phyloP scores from a whole-genome alignment of 2,113 vertebrate species.

The Notothenia coriiceps region DNA sequence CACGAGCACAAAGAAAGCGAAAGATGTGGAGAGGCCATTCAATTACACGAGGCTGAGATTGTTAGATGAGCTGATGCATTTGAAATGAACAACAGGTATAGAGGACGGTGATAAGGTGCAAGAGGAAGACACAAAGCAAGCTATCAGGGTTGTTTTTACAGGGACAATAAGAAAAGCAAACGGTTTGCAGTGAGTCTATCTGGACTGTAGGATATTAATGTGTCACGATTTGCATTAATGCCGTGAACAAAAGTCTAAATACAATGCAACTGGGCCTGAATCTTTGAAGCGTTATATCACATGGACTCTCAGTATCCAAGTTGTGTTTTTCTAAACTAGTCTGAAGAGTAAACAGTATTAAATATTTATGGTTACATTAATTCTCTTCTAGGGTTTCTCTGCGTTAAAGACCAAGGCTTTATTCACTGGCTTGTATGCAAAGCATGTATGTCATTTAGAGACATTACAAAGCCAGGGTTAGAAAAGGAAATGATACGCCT shows the following conservation, averaged over 20 bases:
- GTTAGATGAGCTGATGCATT: constrained; percentile 16
- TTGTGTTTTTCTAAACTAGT: constrained; percentile 10
- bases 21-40: constrained; percentile 5
- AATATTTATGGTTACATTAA: constrained; percentile 51
- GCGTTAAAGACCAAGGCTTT: constrained; percentile 23
- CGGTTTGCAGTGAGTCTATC: neutral
- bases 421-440: constrained; percentile 7
- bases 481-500: neutral
- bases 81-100: constrained; percentile 13
- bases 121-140: neutral
- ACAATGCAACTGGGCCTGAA: constrained; percentile 3
- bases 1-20: constrained; percentile 29
- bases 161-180: neutral
- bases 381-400: constrained; percentile 38
- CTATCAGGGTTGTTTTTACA: neutral
- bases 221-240: constrained; percentile 2
- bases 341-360: constrained; percentile 36
- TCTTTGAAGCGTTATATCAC: constrained; percentile 1
- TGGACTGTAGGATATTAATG: neutral
- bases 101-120: neutral
- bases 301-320: constrained; percentile 28
- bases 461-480: constrained; percentile 4
- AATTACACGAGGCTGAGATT: neutral
- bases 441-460: constrained; percentile 15
- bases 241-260: neutral